Percentiles rank a stretch among this genome's conserved stretches.
Conservation (phyloP, 2,888 invertebrate species). For the Polymixis flavicincta region DNA sequence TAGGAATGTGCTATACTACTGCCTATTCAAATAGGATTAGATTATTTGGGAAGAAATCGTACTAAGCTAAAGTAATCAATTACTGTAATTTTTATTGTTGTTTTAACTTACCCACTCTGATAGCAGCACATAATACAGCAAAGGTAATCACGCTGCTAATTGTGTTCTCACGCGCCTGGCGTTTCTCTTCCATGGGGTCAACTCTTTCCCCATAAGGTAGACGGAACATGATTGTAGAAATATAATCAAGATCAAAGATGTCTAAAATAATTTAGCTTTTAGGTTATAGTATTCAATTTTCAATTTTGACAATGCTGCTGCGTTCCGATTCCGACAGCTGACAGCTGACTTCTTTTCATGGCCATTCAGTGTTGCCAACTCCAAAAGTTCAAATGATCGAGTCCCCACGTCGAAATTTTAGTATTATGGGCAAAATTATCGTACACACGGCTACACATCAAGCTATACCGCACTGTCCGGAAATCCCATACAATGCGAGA, state of each 20-base stretch:
- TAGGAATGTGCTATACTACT: background rate
- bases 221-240: constrained; percentile 81
- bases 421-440: too few species aligned
- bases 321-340: too few species aligned
- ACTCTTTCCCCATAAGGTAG: constrained; percentile 86
- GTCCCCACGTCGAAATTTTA: too few species aligned
- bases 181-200: constrained; percentile 88
- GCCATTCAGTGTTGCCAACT: too few species aligned
- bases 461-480: too few species aligned
- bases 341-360: too few species aligned
- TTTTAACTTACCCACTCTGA: constrained; percentile 82
- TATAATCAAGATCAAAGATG: constrained; percentile 32
- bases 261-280: constrained; percentile 5
- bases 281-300: constrained; percentile 17
- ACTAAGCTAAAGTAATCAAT: background rate
- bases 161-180: constrained; percentile 87
- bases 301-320: constrained; percentile 9
- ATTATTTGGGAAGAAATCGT: background rate
- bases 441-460: too few species aligned
- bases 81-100: background rate
- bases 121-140: constrained; percentile 85
- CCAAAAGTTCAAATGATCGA: too few species aligned
- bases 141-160: constrained; percentile 87
- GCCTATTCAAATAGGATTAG: background rate
- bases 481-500: too few species aligned